These are phyloP conservation scores for Gorsachius goisagi DNA, from an alignment of 2,113 vertebrate genomes.

Conservation along the genomic window DNA sequence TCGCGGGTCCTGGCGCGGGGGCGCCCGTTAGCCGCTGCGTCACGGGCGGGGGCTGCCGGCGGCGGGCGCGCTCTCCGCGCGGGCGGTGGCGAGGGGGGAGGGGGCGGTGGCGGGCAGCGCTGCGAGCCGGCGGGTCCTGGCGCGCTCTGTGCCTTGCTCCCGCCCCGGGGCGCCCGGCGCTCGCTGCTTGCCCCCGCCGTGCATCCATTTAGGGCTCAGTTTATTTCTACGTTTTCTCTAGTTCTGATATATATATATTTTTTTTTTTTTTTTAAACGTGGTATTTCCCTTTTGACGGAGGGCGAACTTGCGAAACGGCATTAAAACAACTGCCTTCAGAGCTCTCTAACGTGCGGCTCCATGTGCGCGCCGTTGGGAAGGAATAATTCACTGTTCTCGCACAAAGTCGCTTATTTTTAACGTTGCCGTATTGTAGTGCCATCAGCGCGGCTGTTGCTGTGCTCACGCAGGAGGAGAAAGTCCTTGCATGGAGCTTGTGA, in stretches of 20 bases:
- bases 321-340: rapidly evolving
- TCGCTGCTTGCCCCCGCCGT: not conserved
- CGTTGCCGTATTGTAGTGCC: not conserved
- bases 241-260: too few species aligned
- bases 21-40: not conserved
- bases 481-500: not conserved
- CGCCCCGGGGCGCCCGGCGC: too few species aligned
- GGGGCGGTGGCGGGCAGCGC: not conserved
- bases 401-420: not conserved
- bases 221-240: too few species aligned
- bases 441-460: rapidly evolving
- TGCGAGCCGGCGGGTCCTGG: not conserved
- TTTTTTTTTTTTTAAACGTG: not conserved
- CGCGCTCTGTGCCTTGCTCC: not conserved
- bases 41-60: not conserved
- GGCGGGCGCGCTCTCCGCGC: not conserved
- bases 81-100: not conserved
- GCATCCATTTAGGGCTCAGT: too few species aligned
- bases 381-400: rapidly evolving
- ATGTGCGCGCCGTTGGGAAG: rapidly evolving
- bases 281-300: rapidly evolving
- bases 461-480: not conserved
- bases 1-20: not conserved
- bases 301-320: rapidly evolving
- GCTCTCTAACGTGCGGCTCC: rapidly evolving